A percentile compares a stretch with the other conserved stretches of the same genome.
Evolutionary conservation across 2,797 vertebrate genomes (phyloP).

Genomic region (Staurois parvus): DNA sequence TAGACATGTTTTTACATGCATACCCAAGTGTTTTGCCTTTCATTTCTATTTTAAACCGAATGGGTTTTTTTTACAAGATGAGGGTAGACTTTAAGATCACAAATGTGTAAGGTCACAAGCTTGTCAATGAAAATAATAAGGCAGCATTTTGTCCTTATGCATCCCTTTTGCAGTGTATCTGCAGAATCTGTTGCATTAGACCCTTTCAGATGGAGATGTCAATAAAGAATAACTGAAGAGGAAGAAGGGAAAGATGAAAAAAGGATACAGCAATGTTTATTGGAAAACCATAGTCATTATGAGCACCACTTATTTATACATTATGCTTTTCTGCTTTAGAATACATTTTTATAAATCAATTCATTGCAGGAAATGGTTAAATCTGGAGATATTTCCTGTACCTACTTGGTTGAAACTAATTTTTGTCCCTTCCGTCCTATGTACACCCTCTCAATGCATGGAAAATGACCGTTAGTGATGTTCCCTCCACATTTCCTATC

Average conservation of each 20-base stretch:
- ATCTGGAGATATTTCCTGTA: not conserved
- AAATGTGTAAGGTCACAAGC: not conserved
- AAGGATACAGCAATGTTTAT: slow-evolving; percentile 9
- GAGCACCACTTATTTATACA: not conserved
- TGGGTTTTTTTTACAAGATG: too few species aligned
- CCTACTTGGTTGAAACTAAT: not conserved
- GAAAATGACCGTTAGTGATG: too few species aligned
- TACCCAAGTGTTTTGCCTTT: too few species aligned
- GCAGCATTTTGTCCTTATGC: slow-evolving; percentile 28
- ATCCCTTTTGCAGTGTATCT: slow-evolving; percentile 6
- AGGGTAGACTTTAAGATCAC: not conserved
- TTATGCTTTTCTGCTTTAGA: not conserved
- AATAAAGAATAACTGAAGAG: slow-evolving; percentile 21
- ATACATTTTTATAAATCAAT: not conserved
- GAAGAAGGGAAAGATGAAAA: slow-evolving; percentile 4
- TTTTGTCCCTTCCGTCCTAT: too few species aligned
- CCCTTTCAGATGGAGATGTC: slow-evolving; percentile 6
- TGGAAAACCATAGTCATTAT: not conserved
- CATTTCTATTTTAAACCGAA: too few species aligned
- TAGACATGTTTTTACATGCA: too few species aligned
- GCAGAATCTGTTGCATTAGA: slow-evolving; percentile 22
- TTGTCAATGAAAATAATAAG: not conserved
- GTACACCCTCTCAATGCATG: too few species aligned
- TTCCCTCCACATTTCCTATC: too few species aligned
- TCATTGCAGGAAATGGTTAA: not conserved